phyloP scores from a whole-genome alignment of 2,888 invertebrate genomes.

The Siphlonurus alternatus region DNA sequence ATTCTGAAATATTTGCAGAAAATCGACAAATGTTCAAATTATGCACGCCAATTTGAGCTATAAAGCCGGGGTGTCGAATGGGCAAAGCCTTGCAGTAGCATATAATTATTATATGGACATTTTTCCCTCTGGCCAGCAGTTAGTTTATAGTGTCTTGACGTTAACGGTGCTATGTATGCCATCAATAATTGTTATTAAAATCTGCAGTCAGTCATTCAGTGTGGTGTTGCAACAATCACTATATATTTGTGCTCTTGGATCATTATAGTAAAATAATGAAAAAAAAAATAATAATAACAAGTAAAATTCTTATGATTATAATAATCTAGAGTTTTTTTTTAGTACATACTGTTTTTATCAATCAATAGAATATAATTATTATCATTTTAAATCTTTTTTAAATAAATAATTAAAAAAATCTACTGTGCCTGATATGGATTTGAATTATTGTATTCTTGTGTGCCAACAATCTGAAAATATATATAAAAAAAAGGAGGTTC shows the following conservation, averaged over 20 bases:
- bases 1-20: too few species aligned
- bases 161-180: neutral
- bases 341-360: too few species aligned
- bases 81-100: neutral
- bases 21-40: too few species aligned
- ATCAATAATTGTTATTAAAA: neutral
- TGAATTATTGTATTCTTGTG: neutral
- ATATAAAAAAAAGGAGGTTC: neutral
- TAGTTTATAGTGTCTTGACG: neutral
- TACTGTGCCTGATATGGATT: slow-evolving; percentile 2
- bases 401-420: too few species aligned
- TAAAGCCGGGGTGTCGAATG: too few species aligned
- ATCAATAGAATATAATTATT: too few species aligned
- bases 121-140: neutral
- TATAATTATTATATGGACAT: neutral
- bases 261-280: too few species aligned
- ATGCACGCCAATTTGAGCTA: too few species aligned
- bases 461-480: slow-evolving; percentile 1
- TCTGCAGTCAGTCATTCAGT: neutral
- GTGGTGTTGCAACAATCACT: neutral
- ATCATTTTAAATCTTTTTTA: too few species aligned
- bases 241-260: neutral
- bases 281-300: neutral
- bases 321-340: too few species aligned
- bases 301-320: neutral